Evolutionary conservation across 2,113 vertebrate genomes (phyloP).

Genomic region (Symphodus melops): DNA sequence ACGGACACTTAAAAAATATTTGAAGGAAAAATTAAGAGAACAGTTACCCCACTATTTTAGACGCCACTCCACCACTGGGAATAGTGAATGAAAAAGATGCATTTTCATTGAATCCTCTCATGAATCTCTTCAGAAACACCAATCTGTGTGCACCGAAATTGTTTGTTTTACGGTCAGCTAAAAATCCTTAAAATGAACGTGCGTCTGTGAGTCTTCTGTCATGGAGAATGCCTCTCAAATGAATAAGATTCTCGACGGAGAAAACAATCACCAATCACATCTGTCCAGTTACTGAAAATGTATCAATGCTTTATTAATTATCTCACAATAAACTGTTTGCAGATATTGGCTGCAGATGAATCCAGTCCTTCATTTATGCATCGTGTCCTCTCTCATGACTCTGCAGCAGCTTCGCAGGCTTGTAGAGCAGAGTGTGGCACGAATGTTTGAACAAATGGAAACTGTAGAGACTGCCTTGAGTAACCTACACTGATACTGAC

Average conservation of each 20-base stretch:
- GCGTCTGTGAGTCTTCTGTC: not conserved
- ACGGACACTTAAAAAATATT: no score
- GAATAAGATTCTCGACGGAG: not conserved
- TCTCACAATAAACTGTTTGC: constrained; percentile 48
- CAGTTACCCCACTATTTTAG: no score
- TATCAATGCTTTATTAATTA: constrained; percentile 65
- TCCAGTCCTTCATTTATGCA: constrained; percentile 18
- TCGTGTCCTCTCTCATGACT: constrained; percentile 19
- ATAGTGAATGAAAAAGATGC: not conserved
- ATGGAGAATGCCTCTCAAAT: not conserved
- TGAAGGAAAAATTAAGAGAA: no score
- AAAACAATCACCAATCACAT: constrained; percentile 53
- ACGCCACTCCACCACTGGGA: no score
- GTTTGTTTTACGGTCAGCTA: not conserved
- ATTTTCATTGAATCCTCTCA: not conserved
- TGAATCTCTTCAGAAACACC: not conserved
- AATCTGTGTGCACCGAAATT: not conserved
- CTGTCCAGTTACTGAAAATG: constrained; percentile 64
- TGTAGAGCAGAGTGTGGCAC: constrained; percentile 23
- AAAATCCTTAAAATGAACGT: not conserved
- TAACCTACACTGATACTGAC: not conserved
- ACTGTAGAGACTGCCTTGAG: constrained; percentile 32
- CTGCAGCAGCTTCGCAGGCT: not conserved
- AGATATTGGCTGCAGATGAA: constrained; percentile 28
- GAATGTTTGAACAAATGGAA: constrained; percentile 57